Evolutionary conservation across 2,113 vertebrate genomes (phyloP).

Genomic region (Erpornis zantholeuca): DNA sequence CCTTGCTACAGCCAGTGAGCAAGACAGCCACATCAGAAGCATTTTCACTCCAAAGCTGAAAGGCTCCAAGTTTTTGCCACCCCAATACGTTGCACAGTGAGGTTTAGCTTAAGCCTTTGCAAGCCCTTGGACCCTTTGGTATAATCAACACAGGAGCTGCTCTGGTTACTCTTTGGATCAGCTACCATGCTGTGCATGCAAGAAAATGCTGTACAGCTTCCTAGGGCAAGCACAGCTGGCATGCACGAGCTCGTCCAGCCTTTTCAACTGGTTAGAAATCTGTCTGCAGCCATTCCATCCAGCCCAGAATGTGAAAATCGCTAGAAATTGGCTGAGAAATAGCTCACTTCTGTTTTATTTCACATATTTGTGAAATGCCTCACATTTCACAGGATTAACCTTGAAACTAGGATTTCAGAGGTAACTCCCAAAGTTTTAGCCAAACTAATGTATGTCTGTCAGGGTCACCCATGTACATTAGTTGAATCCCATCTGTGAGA

Average conservation of each 20-base stretch:
- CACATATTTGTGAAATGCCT: too few relatives aligned
- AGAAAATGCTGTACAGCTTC: background rate
- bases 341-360: background rate
- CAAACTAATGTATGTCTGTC: constrained; percentile 47
- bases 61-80: background rate
- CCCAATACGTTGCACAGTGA: fast-evolving
- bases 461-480: constrained; percentile 46
- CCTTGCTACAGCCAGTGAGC: background rate
- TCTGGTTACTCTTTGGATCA: background rate
- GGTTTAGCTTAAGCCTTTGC: background rate
- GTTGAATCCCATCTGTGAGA: constrained; percentile 48
- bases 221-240: background rate
- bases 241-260: background rate
- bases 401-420: constrained; percentile 57
- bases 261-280: background rate
- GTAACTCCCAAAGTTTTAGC: constrained; percentile 52
- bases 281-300: background rate
- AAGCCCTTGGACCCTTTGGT: background rate
- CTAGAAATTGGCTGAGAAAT: background rate
- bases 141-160: background rate
- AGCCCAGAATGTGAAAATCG: background rate
- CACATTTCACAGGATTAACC: background rate
- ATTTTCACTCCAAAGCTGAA: background rate
- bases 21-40: background rate
- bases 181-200: background rate